phyloP scores from a whole-genome alignment of 2,113 vertebrate genomes.

The Thalassarche chlororhynchos region DNA sequence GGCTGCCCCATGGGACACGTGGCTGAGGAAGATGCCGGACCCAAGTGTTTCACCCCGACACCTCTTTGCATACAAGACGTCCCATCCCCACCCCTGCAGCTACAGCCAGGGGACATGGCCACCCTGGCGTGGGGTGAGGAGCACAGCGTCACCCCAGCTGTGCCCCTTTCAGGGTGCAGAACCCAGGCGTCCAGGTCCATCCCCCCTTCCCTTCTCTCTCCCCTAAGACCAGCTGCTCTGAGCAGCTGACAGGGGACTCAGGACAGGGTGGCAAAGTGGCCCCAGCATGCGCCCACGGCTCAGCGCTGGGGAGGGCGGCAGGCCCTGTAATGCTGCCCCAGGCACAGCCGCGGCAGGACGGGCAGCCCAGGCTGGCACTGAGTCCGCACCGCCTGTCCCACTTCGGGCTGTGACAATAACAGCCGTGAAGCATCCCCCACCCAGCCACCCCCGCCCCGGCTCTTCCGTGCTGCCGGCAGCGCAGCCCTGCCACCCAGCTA shows the following conservation, averaged over 20 bases:
- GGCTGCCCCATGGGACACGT: accelerated
- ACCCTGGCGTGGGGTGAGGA: background rate
- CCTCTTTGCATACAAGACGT: background rate
- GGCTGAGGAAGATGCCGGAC: background rate
- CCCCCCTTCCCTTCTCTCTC: background rate
- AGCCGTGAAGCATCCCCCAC: background rate
- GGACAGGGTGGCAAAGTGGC: background rate
- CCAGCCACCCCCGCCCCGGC: background rate
- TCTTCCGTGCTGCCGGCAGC: accelerated
- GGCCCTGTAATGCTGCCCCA: background rate
- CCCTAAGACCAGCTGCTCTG: background rate
- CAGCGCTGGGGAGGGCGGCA: accelerated
- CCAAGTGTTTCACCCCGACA: background rate
- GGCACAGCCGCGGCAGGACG: background rate
- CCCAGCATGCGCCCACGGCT: accelerated
- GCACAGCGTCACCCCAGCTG: background rate
- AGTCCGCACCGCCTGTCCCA: accelerated
- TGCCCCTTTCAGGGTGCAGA: background rate
- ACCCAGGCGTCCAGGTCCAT: accelerated
- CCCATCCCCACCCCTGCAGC: background rate
- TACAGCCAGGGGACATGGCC: background rate
- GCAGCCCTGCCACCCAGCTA: background rate
- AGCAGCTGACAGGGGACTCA: background rate
- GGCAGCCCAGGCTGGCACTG: background rate
- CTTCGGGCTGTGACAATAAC: background rate